Evolutionary conservation across 1,140 invertebrate species (phyloP), one percentile per base, ranked within the genome.

Genomic region (Calliphora vicina): DNA sequence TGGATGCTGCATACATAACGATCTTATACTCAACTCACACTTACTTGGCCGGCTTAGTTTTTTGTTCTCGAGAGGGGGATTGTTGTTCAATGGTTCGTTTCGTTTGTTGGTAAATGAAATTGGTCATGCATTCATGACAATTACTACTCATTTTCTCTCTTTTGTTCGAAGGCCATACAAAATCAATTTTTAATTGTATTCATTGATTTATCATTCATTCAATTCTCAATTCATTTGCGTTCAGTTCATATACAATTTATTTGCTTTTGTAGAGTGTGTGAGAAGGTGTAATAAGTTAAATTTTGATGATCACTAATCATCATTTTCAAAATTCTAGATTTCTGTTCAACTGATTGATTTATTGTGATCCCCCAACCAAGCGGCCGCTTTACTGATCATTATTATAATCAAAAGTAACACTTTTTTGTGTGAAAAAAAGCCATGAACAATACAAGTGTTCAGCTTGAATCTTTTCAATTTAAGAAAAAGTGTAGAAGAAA

Each of bases 381-480:
- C 12, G 57, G 61, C n/a, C n/a, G 61, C 35, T 35, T 35, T 35
- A 25, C 45, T n/a, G 13, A 25, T 67, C 50, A n/a, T n/a, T n/a
- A 61, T 61, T 12, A 61, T 61, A 6, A n/a, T n/a, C 61, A 67
- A 67, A 67, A 67, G 61, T 25, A 9, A 12, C 9, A 12, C 23
- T 67, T 20, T 23, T 23, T 57, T 57, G 17, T 57, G 15, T 57
- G 50, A 57, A 57, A 57, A 23, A 67, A 76, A 76, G 8, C 27
- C 27, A 35, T 35, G 35, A 73, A 73, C 26, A 73, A 73, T 73
- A 73, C 71, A 73, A 73, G 71, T 73, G 71, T 27, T 73, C 71
- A 73, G 15, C 71, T 73, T 73, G 42, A 29, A 15, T 23, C 17
- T 10, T 15, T 9, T 23, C 20, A 74, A 29, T n/a, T 27, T 5